These are phyloP conservation scores for Oryzias dopingdopingensis DNA, from an alignment of 2,797 vertebrate genomes.

Conservation along the genomic window DNA sequence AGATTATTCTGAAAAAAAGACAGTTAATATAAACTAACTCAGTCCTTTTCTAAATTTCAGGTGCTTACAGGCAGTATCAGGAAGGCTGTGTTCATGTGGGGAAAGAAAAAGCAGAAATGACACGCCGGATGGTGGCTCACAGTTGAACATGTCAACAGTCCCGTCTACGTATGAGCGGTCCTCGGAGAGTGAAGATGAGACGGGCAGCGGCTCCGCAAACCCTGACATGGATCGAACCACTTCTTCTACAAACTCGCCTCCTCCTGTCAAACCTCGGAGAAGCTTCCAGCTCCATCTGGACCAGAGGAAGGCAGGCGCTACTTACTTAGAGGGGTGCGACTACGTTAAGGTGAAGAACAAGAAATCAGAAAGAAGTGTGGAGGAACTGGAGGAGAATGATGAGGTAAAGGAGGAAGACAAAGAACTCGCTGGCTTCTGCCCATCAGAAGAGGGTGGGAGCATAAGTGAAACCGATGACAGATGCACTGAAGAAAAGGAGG, in stretches of 20 bases:
- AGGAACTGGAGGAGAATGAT: background rate
- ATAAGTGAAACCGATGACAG: conserved; percentile 8
- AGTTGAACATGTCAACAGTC: conserved; percentile 30
- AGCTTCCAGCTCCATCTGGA: conserved; percentile 48
- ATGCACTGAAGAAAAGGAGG: background rate
- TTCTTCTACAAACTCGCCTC: background rate
- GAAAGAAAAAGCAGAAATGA: conserved; percentile 9
- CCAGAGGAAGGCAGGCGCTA: background rate
- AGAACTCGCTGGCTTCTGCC: background rate
- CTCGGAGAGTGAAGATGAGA: conserved; percentile 7
- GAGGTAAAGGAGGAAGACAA: background rate
- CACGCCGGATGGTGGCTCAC: background rate
- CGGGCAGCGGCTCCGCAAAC: background rate
- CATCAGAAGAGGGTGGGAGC: conserved; percentile 10
- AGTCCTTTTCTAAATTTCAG: conserved; percentile 19
- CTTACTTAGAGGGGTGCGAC: conserved; percentile 42
- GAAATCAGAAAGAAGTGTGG: background rate
- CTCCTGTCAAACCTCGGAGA: conserved; percentile 60
- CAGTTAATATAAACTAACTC: background rate
- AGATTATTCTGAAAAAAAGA: background rate
- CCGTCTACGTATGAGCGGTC: background rate
- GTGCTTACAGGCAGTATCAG: conserved; percentile 30
- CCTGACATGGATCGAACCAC: background rate
- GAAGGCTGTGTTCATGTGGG: conserved; percentile 1
- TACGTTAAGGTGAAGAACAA: background rate